Evolutionary conservation across 2,888 invertebrate genomes (phyloP).

Genomic region (Rhaphigaster nebulosa): DNA sequence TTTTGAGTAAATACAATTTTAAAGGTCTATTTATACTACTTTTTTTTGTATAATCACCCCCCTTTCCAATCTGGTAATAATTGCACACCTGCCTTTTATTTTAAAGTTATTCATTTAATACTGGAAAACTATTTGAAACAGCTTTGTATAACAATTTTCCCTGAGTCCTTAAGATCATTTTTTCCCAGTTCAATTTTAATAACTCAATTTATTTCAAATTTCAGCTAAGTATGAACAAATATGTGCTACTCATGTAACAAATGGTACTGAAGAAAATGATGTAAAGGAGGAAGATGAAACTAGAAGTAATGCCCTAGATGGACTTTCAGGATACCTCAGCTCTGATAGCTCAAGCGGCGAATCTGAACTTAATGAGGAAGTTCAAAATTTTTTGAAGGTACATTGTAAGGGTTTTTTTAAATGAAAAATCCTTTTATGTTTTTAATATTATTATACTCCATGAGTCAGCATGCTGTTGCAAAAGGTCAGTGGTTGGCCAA

Average conservation of each 20-base stretch:
- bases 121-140: no score
- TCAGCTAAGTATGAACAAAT: slow-evolving; percentile 67
- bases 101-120: no score
- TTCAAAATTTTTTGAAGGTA: slow-evolving; percentile 65
- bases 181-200: no score
- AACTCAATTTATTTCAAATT: slow-evolving; percentile 56
- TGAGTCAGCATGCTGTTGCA: no score
- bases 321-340: slow-evolving; percentile 62
- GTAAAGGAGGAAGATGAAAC: slow-evolving; percentile 50
- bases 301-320: slow-evolving; percentile 61
- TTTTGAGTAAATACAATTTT: no score
- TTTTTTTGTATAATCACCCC: no score
- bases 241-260: slow-evolving; percentile 64
- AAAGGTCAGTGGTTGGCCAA: no score
- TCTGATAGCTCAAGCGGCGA: slow-evolving; percentile 61
- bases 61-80: no score
- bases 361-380: slow-evolving; percentile 63
- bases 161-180: no score
- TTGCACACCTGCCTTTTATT: no score
- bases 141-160: no score
- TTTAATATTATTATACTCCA: background rate
- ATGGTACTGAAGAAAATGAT: slow-evolving; percentile 59
- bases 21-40: no score
- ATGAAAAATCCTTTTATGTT: background rate
- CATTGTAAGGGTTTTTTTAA: background rate